phyloP scores from a whole-genome alignment of 35 echinoderm and acorn worm species.

The Apostichopus parvimensis region DNA sequence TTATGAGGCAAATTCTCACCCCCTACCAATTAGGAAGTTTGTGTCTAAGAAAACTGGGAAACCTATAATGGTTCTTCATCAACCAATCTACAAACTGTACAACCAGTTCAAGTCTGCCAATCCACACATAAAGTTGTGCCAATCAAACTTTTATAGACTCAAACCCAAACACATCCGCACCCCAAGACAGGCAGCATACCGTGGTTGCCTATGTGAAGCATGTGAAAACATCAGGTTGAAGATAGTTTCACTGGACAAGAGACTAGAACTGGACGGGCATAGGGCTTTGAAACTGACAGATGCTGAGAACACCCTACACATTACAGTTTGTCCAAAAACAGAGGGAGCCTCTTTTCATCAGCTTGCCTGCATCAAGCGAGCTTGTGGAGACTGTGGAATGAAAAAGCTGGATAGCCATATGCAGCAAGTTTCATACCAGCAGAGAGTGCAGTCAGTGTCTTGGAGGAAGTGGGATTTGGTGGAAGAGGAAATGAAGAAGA shows the following conservation, averaged over 20 bases:
- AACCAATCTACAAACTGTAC: slow-evolving; percentile 35
- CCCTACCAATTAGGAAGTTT: slow-evolving; percentile 32
- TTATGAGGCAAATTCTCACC: slow-evolving; percentile 7
- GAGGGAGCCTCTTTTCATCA: not conserved
- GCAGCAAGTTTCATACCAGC: not conserved
- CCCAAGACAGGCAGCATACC: slow-evolving; percentile 26
- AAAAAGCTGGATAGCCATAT: not conserved
- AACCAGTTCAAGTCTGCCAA: slow-evolving; percentile 20
- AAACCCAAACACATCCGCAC: slow-evolving; percentile 27
- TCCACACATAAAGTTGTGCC: not conserved
- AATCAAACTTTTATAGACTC: not conserved
- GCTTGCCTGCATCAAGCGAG: not conserved
- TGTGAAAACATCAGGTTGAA: slow-evolving; percentile 48
- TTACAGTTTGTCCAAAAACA: slow-evolving; percentile 2
- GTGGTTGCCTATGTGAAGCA: slow-evolving; percentile 39
- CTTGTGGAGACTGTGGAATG: slow-evolving; percentile 4
- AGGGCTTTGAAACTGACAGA: not conserved
- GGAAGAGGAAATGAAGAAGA: not conserved
- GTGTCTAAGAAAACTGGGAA: slow-evolving; percentile 29
- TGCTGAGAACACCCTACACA: not conserved
- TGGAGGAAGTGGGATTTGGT: not conserved
- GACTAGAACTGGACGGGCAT: not conserved
- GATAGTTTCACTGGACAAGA: slow-evolving; percentile 12
- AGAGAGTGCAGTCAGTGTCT: not conserved
- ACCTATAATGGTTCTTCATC: too few relatives aligned